Conservation (phyloP, 2,113 vertebrate genomes). For the Dipodomys merriami region DNA sequence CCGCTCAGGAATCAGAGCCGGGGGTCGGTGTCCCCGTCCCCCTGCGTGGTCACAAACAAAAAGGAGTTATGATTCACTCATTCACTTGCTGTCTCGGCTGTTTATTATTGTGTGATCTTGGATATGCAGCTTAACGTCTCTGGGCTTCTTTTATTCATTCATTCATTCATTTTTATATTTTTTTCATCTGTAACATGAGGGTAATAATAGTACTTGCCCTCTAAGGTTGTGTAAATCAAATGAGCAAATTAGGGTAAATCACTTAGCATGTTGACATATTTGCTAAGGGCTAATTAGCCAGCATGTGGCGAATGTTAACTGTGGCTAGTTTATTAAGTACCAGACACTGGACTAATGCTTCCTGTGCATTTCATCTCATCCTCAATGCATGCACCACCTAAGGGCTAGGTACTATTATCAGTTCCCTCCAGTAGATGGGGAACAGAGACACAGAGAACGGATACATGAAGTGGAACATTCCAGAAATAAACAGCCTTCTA, state of each 20-base stretch:
- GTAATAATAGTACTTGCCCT: not conserved
- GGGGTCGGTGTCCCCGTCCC: not conserved
- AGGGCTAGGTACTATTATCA: not conserved
- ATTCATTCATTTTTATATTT: not conserved
- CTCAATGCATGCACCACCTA: not conserved
- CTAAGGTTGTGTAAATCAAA: not conserved
- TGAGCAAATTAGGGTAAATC: not conserved
- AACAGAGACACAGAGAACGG: not conserved
- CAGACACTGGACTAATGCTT: not conserved
- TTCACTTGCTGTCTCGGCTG: not conserved
- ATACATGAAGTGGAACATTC: not conserved
- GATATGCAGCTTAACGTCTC: not conserved
- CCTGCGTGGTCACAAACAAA: not conserved
- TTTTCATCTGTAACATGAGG: constrained; percentile 3
- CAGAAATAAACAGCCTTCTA: not conserved
- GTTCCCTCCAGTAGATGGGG: not conserved
- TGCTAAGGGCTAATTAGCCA: not conserved
- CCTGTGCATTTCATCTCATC: not conserved
- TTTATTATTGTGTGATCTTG: not conserved
- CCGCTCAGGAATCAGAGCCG: not conserved
- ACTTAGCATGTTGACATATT: not conserved
- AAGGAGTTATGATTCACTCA: not conserved
- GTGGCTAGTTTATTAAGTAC: not conserved
- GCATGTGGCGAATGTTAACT: not conserved
- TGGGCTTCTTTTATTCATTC: not conserved